Evolutionary conservation across 2,113 vertebrate genomes (phyloP), one percentile per base, ranked within the genome.

Genomic region (Tretioscincus oriximinensis): DNA sequence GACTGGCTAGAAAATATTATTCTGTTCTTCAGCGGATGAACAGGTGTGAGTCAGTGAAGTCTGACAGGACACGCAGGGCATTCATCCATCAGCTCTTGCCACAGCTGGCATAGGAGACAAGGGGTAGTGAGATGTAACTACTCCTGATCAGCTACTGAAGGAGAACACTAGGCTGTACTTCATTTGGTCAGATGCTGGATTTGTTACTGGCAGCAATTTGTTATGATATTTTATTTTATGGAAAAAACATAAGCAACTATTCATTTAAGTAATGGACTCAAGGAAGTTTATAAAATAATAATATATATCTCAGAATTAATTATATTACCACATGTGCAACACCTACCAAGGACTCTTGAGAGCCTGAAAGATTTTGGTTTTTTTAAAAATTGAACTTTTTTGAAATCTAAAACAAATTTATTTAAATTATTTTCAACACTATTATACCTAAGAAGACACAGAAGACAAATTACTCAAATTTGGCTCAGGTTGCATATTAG

Each of bases 31-130:
- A 70, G n/a, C 18, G 69, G 51, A 69, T 45, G 60, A 82, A 76
- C 73, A 82, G 73, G 80, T 82, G 80, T 70, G 65, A 76, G 66
- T 76, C 49, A 76, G 80, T 76, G 80, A 76, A 82, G 65, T 76
- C 58, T 82, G 73, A 70, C 54, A 76, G 54, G 54, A 70, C 69
- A 69, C 51, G 35, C 73, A 63, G 35, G 67, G 73, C 63, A 31
- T 76, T 41, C 73, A 82, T 82, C 73, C 58, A 82, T 70, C 73
- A 76, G 65, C 73, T 14, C 51, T 29, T 61, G 31, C 73, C 20
- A 28, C 80, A 82, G 80, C 73, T 76, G 66, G 80, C 71, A 54
- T 73, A 76, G 35, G 24, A 45, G 35, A 82, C 29, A 66, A 70
- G 73, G 49, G 45, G 66, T 63, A 76, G 65, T 47, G 65, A 82